Evolutionary conservation across 1,140 invertebrate species (phyloP).

Genomic region (Brachionus manjavacas): DNA sequence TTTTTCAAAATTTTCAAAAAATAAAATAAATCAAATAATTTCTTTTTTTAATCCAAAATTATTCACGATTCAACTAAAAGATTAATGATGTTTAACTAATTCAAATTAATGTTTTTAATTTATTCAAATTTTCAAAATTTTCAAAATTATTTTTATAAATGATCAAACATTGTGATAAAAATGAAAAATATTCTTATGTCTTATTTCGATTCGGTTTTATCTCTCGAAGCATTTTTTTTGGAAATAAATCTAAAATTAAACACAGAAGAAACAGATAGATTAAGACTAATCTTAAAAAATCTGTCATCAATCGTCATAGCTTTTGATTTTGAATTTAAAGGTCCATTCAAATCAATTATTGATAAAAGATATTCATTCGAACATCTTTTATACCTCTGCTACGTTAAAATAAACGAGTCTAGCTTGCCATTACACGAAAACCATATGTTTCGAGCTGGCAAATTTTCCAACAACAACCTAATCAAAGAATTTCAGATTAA

Average conservation of each 20-base stretch:
- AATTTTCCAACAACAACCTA: background rate
- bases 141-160: background rate
- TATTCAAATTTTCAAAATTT: too few species aligned
- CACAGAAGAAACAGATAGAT: background rate
- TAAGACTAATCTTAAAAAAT: background rate
- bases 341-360: slow-evolving; percentile 23
- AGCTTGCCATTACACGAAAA: background rate
- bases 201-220: slow-evolving; percentile 22
- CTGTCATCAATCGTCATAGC: background rate
- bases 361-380: background rate
- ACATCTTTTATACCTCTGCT: slow-evolving; percentile 25
- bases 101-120: too few species aligned
- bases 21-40: too few species aligned
- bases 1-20: too few species aligned
- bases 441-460: slow-evolving; percentile 8
- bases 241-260: slow-evolving; percentile 31
- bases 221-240: background rate
- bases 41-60: too few species aligned
- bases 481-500: background rate
- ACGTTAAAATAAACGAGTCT: slow-evolving; percentile 37
- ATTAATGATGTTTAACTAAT: too few species aligned
- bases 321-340: slow-evolving; percentile 37
- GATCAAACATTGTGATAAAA: background rate
- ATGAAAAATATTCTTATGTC: slow-evolving; percentile 35
- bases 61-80: too few species aligned